phyloP scores from a whole-genome alignment of 2,888 invertebrate species.

The Yponomeuta malinellus region DNA sequence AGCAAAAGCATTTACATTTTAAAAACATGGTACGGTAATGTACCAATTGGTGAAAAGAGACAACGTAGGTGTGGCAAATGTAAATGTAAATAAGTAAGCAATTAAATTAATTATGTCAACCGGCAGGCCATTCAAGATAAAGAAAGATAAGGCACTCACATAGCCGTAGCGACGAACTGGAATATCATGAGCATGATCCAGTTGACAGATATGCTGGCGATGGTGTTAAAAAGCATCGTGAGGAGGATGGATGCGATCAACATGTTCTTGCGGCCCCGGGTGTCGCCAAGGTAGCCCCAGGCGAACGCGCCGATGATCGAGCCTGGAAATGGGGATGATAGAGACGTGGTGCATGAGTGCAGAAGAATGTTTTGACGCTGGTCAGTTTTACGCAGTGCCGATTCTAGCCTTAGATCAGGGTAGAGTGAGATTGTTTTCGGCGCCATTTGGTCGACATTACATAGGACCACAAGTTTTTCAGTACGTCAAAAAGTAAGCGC shows the following conservation, averaged over 20 bases:
- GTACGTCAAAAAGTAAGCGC: too few relatives aligned
- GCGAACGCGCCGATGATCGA: slow-evolving; percentile 8
- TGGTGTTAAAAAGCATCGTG: slow-evolving; percentile 17
- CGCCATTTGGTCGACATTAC: too few relatives aligned
- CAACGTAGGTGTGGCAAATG: too few relatives aligned
- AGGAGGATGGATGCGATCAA: slow-evolving; percentile 19
- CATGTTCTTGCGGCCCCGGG: slow-evolving; percentile 17
- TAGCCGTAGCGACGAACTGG: slow-evolving; percentile 44
- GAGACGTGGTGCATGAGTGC: not conserved
- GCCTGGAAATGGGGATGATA: not conserved
- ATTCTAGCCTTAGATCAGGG: too few relatives aligned
- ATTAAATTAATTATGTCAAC: too few relatives aligned
- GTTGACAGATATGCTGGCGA: slow-evolving; percentile 51
- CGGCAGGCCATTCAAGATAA: not conserved
- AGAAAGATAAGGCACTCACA: slow-evolving; percentile 36
- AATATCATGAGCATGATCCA: slow-evolving; percentile 58
- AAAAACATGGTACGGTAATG: too few relatives aligned
- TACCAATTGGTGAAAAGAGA: too few relatives aligned
- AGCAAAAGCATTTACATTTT: too few relatives aligned
- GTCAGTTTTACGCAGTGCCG: not conserved
- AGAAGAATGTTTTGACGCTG: not conserved
- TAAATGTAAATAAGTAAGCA: too few relatives aligned
- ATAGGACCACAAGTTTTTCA: too few relatives aligned
- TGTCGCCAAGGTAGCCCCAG: slow-evolving; percentile 16
- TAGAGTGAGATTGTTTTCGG: too few relatives aligned